A percentile compares a stretch with the other conserved stretches of the same genome.
These are phyloP conservation scores for Pangasius djambal DNA, from an alignment of 2,797 vertebrate genomes.

Conservation along the genomic window DNA sequence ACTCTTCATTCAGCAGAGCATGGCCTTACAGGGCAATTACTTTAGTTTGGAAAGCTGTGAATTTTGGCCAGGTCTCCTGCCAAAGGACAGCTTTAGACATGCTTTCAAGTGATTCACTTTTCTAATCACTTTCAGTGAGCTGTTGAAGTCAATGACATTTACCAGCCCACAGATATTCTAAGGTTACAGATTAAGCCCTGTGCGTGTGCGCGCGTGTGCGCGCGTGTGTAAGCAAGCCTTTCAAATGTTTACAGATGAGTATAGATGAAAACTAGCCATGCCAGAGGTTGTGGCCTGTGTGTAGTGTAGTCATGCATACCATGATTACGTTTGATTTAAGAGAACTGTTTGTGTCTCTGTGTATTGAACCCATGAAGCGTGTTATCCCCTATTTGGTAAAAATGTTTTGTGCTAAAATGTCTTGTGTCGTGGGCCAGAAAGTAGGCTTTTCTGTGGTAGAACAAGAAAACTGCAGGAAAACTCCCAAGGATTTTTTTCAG, in stretches of 20 bases:
- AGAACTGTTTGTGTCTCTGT: background rate
- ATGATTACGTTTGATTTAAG: background rate
- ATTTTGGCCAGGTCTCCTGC: background rate
- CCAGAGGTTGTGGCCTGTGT: background rate
- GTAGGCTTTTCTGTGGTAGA: background rate
- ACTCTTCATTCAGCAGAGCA: conserved; percentile 3
- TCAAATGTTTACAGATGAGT: conserved; percentile 12
- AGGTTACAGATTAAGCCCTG: conserved; percentile 10
- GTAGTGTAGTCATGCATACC: background rate
- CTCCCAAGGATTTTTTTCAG: background rate
- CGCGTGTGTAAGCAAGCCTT: background rate
- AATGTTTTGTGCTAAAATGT: background rate
- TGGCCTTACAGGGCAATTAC: conserved; percentile 25
- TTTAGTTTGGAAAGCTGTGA: conserved; percentile 25
- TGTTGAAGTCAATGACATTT: conserved; percentile 2
- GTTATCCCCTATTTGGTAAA: background rate
- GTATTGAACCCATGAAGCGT: background rate
- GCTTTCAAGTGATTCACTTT: background rate
- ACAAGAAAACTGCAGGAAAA: background rate
- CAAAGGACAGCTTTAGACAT: background rate
- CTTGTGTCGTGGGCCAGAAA: background rate
- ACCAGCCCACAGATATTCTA: background rate
- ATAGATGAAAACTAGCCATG: background rate
- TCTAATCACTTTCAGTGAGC: conserved; percentile 15
- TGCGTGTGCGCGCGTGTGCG: background rate